phyloP scores from a whole-genome alignment of 1,140 invertebrate species.

The Scaptomyza graminum region DNA sequence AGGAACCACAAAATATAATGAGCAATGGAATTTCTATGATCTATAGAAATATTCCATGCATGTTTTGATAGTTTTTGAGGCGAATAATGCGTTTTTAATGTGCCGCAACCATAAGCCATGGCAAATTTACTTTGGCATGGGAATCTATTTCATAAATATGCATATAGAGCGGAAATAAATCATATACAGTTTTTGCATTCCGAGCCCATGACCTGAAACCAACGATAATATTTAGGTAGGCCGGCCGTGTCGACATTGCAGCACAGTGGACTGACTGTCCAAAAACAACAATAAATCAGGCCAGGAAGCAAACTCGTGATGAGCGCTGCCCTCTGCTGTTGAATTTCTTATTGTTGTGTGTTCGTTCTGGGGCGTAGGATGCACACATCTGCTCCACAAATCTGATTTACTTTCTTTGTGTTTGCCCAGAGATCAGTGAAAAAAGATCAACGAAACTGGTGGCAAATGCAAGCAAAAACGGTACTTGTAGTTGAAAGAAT shows the following conservation, averaged over 20 bases:
- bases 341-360: slow-evolving; percentile 27
- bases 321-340: slow-evolving; percentile 10
- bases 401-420: slow-evolving; percentile 79
- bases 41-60: slow-evolving; percentile 37
- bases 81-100: slow-evolving; percentile 70
- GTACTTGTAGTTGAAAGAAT: slow-evolving; percentile 18
- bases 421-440: slow-evolving; percentile 38
- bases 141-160: too few species aligned
- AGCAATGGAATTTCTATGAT: slow-evolving; percentile 7
- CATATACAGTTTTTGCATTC: slow-evolving; percentile 61
- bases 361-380: slow-evolving; percentile 16
- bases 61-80: slow-evolving; percentile 62
- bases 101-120: slow-evolving; percentile 55
- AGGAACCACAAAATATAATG: slow-evolving; percentile 32
- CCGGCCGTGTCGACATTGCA: slow-evolving; percentile 1
- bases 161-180: too few species aligned
- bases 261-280: slow-evolving; percentile 55
- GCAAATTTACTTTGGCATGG: slow-evolving; percentile 27
- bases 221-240: slow-evolving; percentile 78
- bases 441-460: slow-evolving; percentile 73
- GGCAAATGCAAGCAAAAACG: slow-evolving; percentile 46
- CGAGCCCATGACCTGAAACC: slow-evolving; percentile 47
- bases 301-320: slow-evolving; percentile 24
- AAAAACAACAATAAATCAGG: slow-evolving; percentile 63
- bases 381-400: slow-evolving; percentile 78